A percentile compares a stretch with the other conserved stretches of the same genome.
Conservation (phyloP, 2,888 invertebrate species). For the Ichneumoninae sp. region DNA sequence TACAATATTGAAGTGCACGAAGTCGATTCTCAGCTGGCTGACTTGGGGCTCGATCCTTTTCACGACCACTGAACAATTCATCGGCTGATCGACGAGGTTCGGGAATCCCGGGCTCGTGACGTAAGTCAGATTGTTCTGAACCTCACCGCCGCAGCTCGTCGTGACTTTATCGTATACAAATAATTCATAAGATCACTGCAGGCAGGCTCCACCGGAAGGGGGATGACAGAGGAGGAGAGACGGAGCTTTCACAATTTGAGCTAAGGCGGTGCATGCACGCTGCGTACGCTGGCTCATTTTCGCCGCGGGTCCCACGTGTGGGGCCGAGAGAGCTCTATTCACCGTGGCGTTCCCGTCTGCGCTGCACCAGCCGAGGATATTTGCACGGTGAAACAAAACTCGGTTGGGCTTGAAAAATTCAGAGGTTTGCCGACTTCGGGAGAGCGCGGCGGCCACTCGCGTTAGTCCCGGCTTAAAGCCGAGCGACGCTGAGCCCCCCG, state of each 20-base stretch:
- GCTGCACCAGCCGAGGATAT: constrained; percentile 68
- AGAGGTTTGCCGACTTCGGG: constrained; percentile 67
- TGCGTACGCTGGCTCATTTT: constrained; percentile 52
- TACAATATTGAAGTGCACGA: constrained; percentile 92
- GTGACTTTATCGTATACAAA: constrained; percentile 86
- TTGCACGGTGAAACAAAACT: constrained; percentile 73
- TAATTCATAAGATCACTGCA: constrained; percentile 65
- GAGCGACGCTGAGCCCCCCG: constrained; percentile 42
- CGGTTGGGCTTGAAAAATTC: constrained; percentile 73
- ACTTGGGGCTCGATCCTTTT: constrained; percentile 92
- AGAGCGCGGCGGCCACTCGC: constrained; percentile 43
- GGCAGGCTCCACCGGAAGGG: constrained; percentile 1
- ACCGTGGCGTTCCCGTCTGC: constrained; percentile 48
- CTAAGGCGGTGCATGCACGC: neutral
- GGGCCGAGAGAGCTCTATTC: constrained; percentile 55
- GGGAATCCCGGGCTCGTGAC: constrained; percentile 93
- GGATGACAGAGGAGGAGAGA: constrained; percentile 31
- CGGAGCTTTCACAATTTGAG: constrained; percentile 44
- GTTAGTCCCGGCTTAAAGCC: constrained; percentile 55
- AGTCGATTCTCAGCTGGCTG: constrained; percentile 93
- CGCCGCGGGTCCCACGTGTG: constrained; percentile 41
- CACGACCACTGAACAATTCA: constrained; percentile 90
- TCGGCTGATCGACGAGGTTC: constrained; percentile 89
- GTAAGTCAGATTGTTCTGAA: constrained; percentile 92
- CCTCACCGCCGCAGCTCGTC: constrained; percentile 89